Evolutionary conservation across 2,888 invertebrate species (phyloP).

Genomic region (Tubiluchus corallicola): DNA sequence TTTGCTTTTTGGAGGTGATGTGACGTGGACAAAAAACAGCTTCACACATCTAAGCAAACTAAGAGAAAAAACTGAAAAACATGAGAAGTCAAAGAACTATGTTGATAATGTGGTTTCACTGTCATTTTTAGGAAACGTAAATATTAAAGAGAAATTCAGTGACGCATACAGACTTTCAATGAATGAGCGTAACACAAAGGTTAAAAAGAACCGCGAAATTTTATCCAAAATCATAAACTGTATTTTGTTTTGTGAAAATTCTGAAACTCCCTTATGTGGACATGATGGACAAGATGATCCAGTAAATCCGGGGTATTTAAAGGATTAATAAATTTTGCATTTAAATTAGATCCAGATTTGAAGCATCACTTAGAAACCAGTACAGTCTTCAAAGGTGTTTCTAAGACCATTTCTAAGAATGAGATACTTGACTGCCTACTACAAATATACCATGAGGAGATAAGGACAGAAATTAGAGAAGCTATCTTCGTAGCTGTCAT

Average conservation of each 20-base stretch:
- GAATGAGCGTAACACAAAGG: too few relatives aligned
- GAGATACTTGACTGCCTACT: slow-evolving; percentile 21
- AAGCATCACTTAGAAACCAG: slow-evolving; percentile 19
- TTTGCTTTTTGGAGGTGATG: too few relatives aligned
- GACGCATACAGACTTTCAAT: too few relatives aligned
- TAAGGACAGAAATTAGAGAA: too few relatives aligned
- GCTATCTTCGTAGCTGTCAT: slow-evolving; percentile 17
- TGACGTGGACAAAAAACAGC: too few relatives aligned
- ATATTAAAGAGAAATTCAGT: too few relatives aligned
- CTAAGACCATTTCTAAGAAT: slow-evolving; percentile 21
- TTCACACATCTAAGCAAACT: too few relatives aligned
- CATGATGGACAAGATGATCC: slow-evolving; percentile 18
- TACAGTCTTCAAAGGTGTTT: slow-evolving; percentile 21
- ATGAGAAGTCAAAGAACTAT: too few relatives aligned
- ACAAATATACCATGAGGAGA: slow-evolving; percentile 18
- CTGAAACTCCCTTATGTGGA: slow-evolving; percentile 20
- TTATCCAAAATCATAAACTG: slow-evolving; percentile 20
- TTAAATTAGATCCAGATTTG: slow-evolving; percentile 17
- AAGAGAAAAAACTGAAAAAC: too few relatives aligned
- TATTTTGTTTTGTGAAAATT: slow-evolving; percentile 22
- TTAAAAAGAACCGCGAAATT: slow-evolving; percentile 16
- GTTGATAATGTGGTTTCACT: too few relatives aligned
- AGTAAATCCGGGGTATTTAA: slow-evolving; percentile 18
- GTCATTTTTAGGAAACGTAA: too few relatives aligned
- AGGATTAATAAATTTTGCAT: slow-evolving; percentile 19